These are phyloP conservation scores for Sinosuthora webbiana DNA, from an alignment of 2,113 vertebrate species.

Conservation along the genomic window DNA sequence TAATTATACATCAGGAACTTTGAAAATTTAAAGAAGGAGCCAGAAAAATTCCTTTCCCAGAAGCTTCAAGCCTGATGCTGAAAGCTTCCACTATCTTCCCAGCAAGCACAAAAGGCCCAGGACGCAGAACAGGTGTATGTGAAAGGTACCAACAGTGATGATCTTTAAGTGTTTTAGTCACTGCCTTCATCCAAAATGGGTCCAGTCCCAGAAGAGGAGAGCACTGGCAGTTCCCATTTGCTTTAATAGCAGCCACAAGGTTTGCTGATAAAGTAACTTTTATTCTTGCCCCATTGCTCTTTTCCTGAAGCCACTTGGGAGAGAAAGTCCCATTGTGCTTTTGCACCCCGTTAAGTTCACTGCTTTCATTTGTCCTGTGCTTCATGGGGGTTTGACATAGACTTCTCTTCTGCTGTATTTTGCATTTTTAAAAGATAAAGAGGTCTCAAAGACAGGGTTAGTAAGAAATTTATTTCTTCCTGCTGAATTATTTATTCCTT, in stretches of 20 bases:
- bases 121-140: background rate
- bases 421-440: background rate
- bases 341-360: background rate
- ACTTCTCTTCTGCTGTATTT: background rate
- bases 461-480: constrained; percentile 12
- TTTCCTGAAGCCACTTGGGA: background rate
- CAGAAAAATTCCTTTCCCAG: constrained; percentile 2
- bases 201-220: background rate
- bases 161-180: background rate
- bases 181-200: background rate
- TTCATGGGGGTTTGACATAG: background rate
- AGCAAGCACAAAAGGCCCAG: background rate
- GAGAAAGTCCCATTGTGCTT: background rate
- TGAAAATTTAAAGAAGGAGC: background rate
- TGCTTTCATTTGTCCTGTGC: background rate
- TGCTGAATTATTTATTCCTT: constrained; percentile 41
- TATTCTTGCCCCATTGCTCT: background rate
- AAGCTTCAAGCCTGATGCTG: background rate
- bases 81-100: background rate
- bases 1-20: background rate
- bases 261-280: background rate
- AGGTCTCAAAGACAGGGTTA: background rate
- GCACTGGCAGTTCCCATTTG: background rate
- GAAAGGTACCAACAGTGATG: background rate
- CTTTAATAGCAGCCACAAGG: background rate